Base-by-base conservation (phyloP, 2,888 invertebrate genomes). In the Parelbella ahira region DNA sequence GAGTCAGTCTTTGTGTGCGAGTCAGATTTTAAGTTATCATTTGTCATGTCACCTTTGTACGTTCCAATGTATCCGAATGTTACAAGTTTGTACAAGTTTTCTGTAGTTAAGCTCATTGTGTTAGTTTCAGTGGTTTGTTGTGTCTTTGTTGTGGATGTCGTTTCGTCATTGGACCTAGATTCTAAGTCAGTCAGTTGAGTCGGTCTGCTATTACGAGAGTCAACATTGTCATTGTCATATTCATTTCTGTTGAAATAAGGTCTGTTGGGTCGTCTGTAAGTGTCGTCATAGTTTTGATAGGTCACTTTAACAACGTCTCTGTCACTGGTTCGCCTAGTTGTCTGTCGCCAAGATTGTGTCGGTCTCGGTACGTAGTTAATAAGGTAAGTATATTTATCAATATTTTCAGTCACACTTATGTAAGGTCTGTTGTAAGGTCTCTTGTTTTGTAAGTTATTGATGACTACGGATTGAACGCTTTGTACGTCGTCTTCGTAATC, bases 281-380 rank as follows among this genome's bases (percentile, higher is more conserved):
- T 87, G 48, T 88, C 82, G 49, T 82, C 84, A 23, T 86, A 87
- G 43, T 67, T 79, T 56, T 87, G 86, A 51, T 87, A 86, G 13
- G 86, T 88, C 44, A 86, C 84, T 68, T 84, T 86, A 3, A 88
- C 82, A 13, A 83, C 77, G 57, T 87, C 81, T 46, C 66, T 62
- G 56, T 88, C 79, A 45, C 72, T 52, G 34, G 61, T 64, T 49
- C 70, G 60, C 67, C 68, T 73, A 20, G 82, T 86, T 1, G 76
- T 75, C 41, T 74, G 74, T 67, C 86, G 69, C 73, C 78, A 87
- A 1, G 87, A 77, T 53, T 82, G 78, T 12, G 88, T 88, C 29
- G 88, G 81, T 68, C 80, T 68, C 0, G 88, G 88, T n/a, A 88
- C 88, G 47, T 88, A 88, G 52, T 88, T 88, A 6, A 88, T 88